Conservation (phyloP, 2,113 vertebrate species). For the Alexandromys fortis region DNA sequence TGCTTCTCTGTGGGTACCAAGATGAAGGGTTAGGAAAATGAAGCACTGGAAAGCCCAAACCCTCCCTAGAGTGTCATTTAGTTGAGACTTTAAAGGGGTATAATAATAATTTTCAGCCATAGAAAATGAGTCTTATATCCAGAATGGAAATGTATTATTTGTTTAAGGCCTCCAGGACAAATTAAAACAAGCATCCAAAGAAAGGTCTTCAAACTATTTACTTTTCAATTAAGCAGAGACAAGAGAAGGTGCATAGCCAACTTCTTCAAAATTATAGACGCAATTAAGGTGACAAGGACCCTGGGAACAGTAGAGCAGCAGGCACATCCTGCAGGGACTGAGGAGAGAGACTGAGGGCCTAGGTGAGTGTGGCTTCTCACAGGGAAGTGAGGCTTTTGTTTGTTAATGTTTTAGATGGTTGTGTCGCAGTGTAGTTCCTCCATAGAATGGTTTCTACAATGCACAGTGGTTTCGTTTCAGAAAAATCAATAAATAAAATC, state of each 20-base stretch:
- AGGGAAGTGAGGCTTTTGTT: background rate
- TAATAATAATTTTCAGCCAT: conserved; percentile 27
- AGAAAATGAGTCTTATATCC: background rate
- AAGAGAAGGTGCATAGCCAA: background rate
- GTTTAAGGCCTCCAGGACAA: background rate
- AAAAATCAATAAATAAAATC: conserved; percentile 24
- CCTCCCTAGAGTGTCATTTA: background rate
- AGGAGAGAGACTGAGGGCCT: background rate
- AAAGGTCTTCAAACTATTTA: background rate
- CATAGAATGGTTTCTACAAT: background rate
- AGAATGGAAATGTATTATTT: conserved; percentile 34
- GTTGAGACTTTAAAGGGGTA: background rate
- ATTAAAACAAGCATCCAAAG: background rate
- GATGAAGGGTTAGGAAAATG: conserved; percentile 49
- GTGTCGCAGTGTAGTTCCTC: background rate
- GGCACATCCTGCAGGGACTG: background rate
- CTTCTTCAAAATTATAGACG: background rate
- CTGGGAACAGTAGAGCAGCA: background rate
- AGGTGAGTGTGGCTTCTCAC: background rate
- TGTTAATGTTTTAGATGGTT: background rate
- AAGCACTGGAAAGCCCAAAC: background rate
- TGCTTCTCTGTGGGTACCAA: conserved; percentile 26
- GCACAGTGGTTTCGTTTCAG: conserved; percentile 6
- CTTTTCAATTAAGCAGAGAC: conserved; percentile 16
- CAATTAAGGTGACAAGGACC: background rate